A percentile compares a stretch with the other conserved stretches of the same genome.
Evolutionary conservation across 2,797 vertebrate genomes (phyloP).

Genomic region (Lemur catta): DNA sequence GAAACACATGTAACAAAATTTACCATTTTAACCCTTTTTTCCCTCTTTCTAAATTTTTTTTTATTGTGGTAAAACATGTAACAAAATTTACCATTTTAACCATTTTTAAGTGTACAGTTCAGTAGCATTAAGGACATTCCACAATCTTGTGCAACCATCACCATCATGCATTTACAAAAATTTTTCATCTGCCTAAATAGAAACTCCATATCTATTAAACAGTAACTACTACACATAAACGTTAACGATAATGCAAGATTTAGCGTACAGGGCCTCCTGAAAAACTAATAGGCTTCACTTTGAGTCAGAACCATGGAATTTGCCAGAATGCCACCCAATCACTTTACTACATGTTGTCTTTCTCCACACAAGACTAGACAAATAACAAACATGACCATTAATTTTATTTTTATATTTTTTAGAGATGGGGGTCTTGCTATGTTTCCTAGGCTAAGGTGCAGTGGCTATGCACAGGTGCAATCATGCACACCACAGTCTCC

Average conservation of each 20-base stretch:
- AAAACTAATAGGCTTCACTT: not conserved
- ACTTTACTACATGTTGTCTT: not conserved
- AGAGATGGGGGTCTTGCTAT: not conserved
- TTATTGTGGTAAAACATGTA: not conserved
- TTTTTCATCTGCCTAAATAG: constrained; percentile 4
- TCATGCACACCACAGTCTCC: not conserved
- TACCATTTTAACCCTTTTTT: no score
- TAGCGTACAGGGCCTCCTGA: not conserved
- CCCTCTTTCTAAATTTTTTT: not conserved
- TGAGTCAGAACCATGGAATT: not conserved
- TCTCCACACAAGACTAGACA: not conserved
- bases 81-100: not conserved
- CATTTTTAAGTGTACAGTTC: not conserved
- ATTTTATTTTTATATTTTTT: not conserved
- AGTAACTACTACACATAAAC: not conserved
- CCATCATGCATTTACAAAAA: not conserved
- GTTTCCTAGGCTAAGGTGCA: not conserved
- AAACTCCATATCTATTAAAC: not conserved
- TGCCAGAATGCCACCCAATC: not conserved
- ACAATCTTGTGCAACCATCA: not conserved
- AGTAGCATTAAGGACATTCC: not conserved
- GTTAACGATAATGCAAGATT: not conserved
- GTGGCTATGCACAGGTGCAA: not conserved
- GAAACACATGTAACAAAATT: no score
- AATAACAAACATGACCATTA: not conserved